Conservation (phyloP, 2,113 vertebrate species). For the Grallaria varia region DNA sequence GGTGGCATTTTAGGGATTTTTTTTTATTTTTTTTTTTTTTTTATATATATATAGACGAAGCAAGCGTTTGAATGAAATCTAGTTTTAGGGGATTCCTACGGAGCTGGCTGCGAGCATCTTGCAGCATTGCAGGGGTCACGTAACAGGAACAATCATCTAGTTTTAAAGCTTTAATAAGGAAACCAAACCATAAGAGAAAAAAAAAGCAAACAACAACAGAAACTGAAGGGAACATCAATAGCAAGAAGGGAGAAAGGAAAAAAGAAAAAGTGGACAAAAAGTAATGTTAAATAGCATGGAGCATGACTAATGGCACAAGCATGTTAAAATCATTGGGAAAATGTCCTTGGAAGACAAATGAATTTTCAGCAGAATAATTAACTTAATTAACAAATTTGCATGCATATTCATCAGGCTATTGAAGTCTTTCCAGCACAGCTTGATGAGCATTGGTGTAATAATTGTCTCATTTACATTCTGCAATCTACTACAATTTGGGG, state of each 20-base stretch:
- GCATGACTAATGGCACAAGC: conserved; percentile 99
- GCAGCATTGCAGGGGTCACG: conserved; percentile 64
- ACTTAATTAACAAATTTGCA: conserved; percentile 99
- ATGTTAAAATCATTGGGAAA: conserved; percentile 99
- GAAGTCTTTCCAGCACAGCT: conserved; percentile 99
- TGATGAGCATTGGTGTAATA: conserved; percentile 99
- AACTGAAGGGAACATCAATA: conserved; percentile 55
- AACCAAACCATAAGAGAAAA: not conserved
- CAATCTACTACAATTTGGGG: conserved; percentile 97
- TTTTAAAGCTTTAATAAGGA: conserved; percentile 72
- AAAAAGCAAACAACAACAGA: not conserved
- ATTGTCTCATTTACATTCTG: conserved; percentile 99
- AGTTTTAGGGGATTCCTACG: conserved; percentile 57
- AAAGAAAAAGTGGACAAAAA: conserved; percentile 90
- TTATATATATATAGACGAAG: not conserved
- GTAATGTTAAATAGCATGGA: conserved; percentile 92
- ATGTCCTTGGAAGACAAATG: conserved; percentile 99
- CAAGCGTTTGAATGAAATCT: conserved; percentile 69
- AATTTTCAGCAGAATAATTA: conserved; percentile 99
- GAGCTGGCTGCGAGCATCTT: conserved; percentile 65
- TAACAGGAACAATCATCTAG: conserved; percentile 66
- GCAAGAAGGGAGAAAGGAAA: not conserved
- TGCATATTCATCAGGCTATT: conserved; percentile 99
- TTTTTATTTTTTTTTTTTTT: conserved; percentile 4
- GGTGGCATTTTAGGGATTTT: conserved; percentile 67